A percentile compares a stretch with the other conserved stretches of the same genome.
Evolutionary conservation across 2,888 invertebrate species (phyloP).

Genomic region (Gerris lacustris): DNA sequence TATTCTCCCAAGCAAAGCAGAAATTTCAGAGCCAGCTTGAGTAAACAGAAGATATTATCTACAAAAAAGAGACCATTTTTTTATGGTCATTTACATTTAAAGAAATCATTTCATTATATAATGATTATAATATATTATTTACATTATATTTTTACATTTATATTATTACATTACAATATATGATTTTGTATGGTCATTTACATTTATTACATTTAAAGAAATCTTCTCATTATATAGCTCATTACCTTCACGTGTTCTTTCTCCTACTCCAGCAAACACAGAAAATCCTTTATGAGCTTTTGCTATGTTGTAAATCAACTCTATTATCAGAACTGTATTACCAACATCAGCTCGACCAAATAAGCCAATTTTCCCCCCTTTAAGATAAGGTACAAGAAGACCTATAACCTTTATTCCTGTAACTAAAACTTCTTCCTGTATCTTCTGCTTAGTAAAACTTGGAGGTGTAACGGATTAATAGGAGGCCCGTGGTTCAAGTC

Average conservation of each 20-base stretch:
- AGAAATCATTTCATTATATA: slow-evolving; percentile 81
- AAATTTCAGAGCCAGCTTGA: slow-evolving; percentile 79
- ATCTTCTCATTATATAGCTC: slow-evolving; percentile 94
- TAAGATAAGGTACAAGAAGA: slow-evolving; percentile 80
- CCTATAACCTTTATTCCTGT: slow-evolving; percentile 94
- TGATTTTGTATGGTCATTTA: no score
- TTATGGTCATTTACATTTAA: slow-evolving; percentile 76
- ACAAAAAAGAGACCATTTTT: slow-evolving; percentile 78
- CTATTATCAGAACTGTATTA: slow-evolving; percentile 91
- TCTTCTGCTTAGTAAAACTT: slow-evolving; percentile 86
- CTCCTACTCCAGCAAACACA: slow-evolving; percentile 88
- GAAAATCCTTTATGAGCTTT: slow-evolving; percentile 93
- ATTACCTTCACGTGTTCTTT: slow-evolving; percentile 85
- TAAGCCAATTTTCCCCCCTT: slow-evolving; percentile 85
- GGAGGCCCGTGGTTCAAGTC: no score
- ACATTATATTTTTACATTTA: slow-evolving; percentile 93
- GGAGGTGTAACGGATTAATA: no score
- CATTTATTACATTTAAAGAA: slow-evolving; percentile 76
- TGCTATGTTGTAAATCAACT: slow-evolving; percentile 87
- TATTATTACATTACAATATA: slow-evolving; percentile 74
- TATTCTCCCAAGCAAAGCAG: slow-evolving; percentile 83
- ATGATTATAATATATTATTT: slow-evolving; percentile 78
- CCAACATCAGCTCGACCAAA: slow-evolving; percentile 92
- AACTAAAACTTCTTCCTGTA: slow-evolving; percentile 82
- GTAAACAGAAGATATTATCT: slow-evolving; percentile 93